Evolutionary conservation across 37 sponge, comb jelly and placozoan species (phyloP).

Genomic region (Lycopodina hypogea): DNA sequence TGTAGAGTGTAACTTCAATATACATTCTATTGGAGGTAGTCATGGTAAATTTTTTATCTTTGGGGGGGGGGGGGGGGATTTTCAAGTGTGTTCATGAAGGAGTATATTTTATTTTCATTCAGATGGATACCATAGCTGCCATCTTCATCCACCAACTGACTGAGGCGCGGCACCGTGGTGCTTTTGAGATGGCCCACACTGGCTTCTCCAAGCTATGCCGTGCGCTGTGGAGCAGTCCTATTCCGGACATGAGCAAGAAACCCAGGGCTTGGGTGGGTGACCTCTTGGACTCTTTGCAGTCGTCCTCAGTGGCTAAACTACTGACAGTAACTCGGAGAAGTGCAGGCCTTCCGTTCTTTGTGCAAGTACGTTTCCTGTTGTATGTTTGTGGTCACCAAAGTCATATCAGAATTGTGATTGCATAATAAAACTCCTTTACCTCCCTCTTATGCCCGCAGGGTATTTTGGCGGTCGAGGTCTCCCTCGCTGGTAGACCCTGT

Average conservation of each 20-base stretch:
- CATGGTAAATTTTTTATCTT: too few relatives aligned
- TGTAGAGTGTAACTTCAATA: too few relatives aligned
- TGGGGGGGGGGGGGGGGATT: too few relatives aligned
- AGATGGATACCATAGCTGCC: conserved; percentile 54
- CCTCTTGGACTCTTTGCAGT: conserved; percentile 50
- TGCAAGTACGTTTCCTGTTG: conserved; percentile 71
- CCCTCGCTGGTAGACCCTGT: conserved; percentile 12
- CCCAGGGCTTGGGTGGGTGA: conserved; percentile 49
- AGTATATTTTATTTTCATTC: not conserved
- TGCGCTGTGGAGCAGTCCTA: conserved; percentile 60
- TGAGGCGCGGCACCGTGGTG: conserved; percentile 82
- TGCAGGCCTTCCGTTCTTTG: conserved; percentile 83
- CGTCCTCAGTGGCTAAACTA: conserved; percentile 47
- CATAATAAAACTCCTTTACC: not conserved
- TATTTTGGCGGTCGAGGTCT: conserved; percentile 47
- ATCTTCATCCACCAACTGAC: conserved; percentile 72
- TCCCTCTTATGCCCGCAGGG: conserved; percentile 20
- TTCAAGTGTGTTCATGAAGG: too few relatives aligned
- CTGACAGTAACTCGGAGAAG: conserved; percentile 73
- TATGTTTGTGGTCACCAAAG: not conserved
- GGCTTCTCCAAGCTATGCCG: conserved; percentile 80
- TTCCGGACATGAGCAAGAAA: conserved; percentile 1
- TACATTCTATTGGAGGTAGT: not conserved
- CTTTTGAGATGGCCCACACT: conserved; percentile 82
- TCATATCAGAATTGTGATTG: not conserved